Evolutionary conservation across 1,140 invertebrate species (phyloP).

Genomic region (Cotesia chilonis): DNA sequence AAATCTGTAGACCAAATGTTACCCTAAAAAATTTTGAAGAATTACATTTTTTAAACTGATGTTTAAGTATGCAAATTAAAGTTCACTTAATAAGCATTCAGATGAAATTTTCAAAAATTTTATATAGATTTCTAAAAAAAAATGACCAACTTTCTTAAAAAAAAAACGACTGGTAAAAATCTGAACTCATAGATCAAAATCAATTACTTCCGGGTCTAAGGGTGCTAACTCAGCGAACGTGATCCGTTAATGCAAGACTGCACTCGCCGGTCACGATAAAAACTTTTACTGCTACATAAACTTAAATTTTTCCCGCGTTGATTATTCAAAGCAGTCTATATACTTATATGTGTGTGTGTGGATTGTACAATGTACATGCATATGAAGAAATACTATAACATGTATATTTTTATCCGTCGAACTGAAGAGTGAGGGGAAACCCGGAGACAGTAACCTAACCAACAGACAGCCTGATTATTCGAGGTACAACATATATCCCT

Average conservation of each 20-base stretch:
- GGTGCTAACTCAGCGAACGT: constrained; percentile 26
- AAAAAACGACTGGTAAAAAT: neutral
- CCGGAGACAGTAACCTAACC: neutral
- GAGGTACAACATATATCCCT: neutral
- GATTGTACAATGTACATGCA: no score
- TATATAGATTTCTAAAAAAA: no score
- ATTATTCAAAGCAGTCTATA: neutral
- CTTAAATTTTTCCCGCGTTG: neutral
- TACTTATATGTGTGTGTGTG: no score
- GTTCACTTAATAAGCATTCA: no score
- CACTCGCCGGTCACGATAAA: constrained; percentile 31
- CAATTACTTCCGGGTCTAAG: constrained; percentile 22
- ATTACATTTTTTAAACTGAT: no score
- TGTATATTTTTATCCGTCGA: neutral
- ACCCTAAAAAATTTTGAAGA: no score
- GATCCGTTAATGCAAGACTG: constrained; percentile 35
- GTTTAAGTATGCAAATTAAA: no score
- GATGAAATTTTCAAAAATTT: no score
- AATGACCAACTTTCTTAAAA: no score
- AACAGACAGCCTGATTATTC: no score
- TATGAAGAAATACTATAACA: neutral
- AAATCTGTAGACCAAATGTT: no score
- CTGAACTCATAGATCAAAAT: neutral
- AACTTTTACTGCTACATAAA: neutral
- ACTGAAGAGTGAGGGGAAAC: no score